Percentiles rank a stretch among this genome's conserved stretches.
These are phyloP conservation scores for Drosophila meridionalis DNA, from an alignment of 2,888 invertebrate genomes.

Conservation along the genomic window DNA sequence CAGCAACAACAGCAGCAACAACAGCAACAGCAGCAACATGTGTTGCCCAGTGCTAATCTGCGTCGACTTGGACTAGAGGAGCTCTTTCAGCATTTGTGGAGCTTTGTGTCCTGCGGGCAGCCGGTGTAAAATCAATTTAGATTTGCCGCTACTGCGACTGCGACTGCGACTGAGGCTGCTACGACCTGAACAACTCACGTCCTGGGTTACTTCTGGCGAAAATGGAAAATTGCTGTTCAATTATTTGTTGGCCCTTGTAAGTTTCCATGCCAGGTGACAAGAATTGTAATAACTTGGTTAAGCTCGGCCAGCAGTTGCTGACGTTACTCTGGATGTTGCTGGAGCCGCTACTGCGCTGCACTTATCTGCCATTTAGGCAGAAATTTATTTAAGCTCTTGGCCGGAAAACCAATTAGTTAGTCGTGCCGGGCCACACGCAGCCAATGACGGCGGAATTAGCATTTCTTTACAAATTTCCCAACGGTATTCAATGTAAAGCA, in stretches of 20 bases:
- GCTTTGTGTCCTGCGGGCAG: constrained; percentile 71
- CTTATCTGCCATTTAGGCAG: constrained; percentile 69
- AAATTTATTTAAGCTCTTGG: constrained; percentile 65
- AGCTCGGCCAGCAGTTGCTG: constrained; percentile 25
- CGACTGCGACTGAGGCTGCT: not conserved
- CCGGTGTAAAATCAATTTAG: constrained; percentile 82
- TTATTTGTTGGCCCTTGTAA: constrained; percentile 82
- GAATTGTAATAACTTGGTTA: constrained; percentile 79
- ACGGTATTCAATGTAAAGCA: constrained; percentile 73
- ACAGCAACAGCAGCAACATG: constrained; percentile 55
- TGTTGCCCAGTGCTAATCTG: constrained; percentile 74
- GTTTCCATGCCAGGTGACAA: constrained; percentile 77
- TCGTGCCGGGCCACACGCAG: constrained; percentile 68
- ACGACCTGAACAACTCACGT: constrained; percentile 58
- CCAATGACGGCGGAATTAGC: constrained; percentile 52
- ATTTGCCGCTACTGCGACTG: constrained; percentile 49
- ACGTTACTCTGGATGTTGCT: not conserved
- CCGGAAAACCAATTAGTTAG: constrained; percentile 71
- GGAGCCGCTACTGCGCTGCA: not conserved
- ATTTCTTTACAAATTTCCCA: constrained; percentile 74
- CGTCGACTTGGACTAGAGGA: constrained; percentile 42
- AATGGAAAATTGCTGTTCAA: constrained; percentile 83
- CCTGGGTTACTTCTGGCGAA: constrained; percentile 75
- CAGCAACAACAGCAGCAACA: constrained; percentile 28
- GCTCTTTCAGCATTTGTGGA: constrained; percentile 39